These are phyloP conservation scores for Drosophila infuscata DNA, from an alignment of 2,888 invertebrate genomes.

Conservation along the genomic window DNA sequence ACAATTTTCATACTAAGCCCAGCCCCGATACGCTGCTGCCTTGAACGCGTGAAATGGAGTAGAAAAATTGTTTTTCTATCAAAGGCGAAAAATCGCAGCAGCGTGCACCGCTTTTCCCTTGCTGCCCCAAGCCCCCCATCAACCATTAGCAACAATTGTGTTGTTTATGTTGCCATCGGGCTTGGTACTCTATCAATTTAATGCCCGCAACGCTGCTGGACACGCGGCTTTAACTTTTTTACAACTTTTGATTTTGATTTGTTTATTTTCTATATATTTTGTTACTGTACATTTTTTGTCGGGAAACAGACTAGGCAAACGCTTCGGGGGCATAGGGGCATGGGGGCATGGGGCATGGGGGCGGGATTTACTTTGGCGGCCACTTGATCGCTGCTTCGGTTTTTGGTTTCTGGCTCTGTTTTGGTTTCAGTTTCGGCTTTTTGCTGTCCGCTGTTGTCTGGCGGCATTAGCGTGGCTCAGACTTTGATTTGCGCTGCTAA, in stretches of 20 bases:
- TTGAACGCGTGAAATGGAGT: conserved; percentile 81
- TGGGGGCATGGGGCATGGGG: neutral
- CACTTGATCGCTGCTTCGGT: conserved; percentile 51
- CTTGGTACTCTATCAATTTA: conserved; percentile 66
- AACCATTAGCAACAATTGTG: conserved; percentile 47
- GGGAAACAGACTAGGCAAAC: conserved; percentile 3
- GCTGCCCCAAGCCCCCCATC: neutral
- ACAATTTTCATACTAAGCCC: conserved; percentile 32
- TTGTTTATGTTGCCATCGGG: conserved; percentile 51
- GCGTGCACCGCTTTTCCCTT: conserved; percentile 18
- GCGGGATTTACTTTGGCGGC: conserved; percentile 32
- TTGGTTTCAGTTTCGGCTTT: conserved; percentile 44
- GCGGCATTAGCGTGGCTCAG: conserved; percentile 49
- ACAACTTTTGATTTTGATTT: conserved; percentile 19
- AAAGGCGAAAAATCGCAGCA: conserved; percentile 72
- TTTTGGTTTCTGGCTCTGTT: conserved; percentile 46
- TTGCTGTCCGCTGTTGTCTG: conserved; percentile 47
- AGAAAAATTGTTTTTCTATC: conserved; percentile 82
- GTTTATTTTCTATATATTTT: conserved; percentile 20
- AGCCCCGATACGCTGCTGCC: conserved; percentile 52
- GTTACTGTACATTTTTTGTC: conserved; percentile 14
- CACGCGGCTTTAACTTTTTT: conserved; percentile 70
- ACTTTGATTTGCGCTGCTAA: conserved; percentile 72
- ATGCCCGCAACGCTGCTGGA: conserved; percentile 65
- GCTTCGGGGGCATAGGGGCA: neutral